phyloP scores from a whole-genome alignment of 2,888 invertebrate genomes.

The Pachycephus smyrnensis region DNA sequence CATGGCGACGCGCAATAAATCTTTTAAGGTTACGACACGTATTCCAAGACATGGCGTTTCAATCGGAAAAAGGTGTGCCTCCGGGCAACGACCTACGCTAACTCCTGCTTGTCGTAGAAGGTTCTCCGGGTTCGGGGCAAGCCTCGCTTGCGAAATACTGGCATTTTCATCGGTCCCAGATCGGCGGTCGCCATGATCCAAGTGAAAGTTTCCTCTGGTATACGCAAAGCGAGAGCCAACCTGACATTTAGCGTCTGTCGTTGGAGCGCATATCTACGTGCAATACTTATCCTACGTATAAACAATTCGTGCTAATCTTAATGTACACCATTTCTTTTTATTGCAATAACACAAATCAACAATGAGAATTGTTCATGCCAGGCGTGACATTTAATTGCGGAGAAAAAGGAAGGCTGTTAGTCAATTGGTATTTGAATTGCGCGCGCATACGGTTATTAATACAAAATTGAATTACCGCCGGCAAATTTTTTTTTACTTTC shows the following conservation, averaged over 20 bases:
- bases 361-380: neutral
- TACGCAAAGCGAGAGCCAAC: slow-evolving; percentile 2
- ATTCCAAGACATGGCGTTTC: neutral
- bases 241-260: slow-evolving; percentile 19
- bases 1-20: neutral
- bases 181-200: slow-evolving; percentile 20
- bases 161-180: slow-evolving; percentile 27
- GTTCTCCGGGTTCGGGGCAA: slow-evolving; percentile 16
- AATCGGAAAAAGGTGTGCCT: slow-evolving; percentile 14
- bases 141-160: slow-evolving; percentile 29
- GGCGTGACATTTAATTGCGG: neutral
- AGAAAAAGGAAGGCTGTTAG: neutral
- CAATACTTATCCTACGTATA: neutral
- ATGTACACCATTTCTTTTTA: neutral
- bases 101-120: slow-evolving; percentile 21
- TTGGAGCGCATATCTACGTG: neutral
- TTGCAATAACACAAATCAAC: neutral
- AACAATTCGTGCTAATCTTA: neutral
- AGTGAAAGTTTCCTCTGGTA: slow-evolving; percentile 33
- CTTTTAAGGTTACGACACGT: neutral
- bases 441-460: neutral
- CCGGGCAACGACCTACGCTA: slow-evolving; percentile 39
- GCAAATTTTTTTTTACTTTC: neutral
- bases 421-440: neutral
- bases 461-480: neutral